A percentile compares a stretch with the other conserved stretches of the same genome.
Conservation (phyloP, 2,113 vertebrate genomes). For the Phylloscopus whistleri region DNA sequence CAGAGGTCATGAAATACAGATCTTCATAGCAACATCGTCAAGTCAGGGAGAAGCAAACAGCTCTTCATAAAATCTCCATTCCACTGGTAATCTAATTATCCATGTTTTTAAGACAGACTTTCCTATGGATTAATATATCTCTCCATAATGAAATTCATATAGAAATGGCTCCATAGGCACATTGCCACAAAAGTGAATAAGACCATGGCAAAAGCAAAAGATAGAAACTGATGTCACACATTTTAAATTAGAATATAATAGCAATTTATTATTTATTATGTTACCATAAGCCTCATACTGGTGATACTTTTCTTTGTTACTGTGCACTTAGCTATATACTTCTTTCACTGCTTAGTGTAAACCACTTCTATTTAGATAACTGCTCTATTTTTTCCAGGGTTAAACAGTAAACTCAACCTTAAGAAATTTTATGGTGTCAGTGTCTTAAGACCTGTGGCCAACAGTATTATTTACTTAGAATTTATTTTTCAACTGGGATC, state of each 20-base stretch:
- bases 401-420: background rate
- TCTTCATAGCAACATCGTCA: background rate
- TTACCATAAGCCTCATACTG: fast-evolving
- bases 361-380: background rate
- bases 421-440: background rate
- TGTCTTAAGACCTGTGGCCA: background rate
- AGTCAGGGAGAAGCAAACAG: background rate
- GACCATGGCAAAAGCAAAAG: background rate
- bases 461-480: background rate
- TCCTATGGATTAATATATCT: background rate
- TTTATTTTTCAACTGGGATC: background rate
- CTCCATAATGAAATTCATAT: background rate
- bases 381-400: background rate
- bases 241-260: background rate
- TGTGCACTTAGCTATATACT: background rate
- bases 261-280: background rate
- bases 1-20: background rate
- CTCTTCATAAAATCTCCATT: background rate
- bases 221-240: background rate
- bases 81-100: background rate
- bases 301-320: background rate
- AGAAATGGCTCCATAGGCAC: background rate
- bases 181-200: fast-evolving
- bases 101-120: background rate
- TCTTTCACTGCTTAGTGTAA: background rate